Percentiles rank a stretch among this genome's conserved stretches.
Conservation (phyloP, 37 sponge, comb jelly and placozoan species). For the Theonella swinhoei region DNA sequence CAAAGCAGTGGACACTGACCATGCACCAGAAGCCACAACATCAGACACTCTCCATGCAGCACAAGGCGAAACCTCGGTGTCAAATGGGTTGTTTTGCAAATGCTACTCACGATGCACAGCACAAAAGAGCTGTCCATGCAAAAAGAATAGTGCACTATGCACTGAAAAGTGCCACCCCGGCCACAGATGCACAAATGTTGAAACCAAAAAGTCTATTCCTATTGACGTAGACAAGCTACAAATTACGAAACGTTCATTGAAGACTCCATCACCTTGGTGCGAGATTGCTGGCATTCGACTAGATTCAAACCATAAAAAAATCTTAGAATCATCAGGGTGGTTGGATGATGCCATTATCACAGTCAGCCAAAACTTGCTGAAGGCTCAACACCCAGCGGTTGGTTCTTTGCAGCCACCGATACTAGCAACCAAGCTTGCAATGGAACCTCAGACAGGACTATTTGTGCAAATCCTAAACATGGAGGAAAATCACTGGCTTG, state of each 20-base stretch:
- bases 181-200: neutral
- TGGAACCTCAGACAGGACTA: neutral
- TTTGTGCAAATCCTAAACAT: neutral
- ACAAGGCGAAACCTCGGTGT: too few relatives aligned
- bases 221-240: neutral
- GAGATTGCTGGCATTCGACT: neutral
- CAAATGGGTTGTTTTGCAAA: too few relatives aligned
- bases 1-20: too few relatives aligned
- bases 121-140: neutral
- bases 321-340: neutral
- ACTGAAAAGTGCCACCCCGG: neutral
- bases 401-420: neutral
- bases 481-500: neutral
- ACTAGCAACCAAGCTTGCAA: neutral
- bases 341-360: neutral
- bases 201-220: neutral
- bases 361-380: neutral
- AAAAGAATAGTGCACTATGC: neutral
- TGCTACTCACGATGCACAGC: neutral
- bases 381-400: neutral
- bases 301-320: neutral
- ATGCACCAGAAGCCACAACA: too few relatives aligned
- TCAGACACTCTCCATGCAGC: too few relatives aligned
- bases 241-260: too few relatives aligned
- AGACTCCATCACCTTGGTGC: neutral